Base-by-base conservation (phyloP, 1,140 invertebrate genomes). In the Coptotermes formosanus region DNA sequence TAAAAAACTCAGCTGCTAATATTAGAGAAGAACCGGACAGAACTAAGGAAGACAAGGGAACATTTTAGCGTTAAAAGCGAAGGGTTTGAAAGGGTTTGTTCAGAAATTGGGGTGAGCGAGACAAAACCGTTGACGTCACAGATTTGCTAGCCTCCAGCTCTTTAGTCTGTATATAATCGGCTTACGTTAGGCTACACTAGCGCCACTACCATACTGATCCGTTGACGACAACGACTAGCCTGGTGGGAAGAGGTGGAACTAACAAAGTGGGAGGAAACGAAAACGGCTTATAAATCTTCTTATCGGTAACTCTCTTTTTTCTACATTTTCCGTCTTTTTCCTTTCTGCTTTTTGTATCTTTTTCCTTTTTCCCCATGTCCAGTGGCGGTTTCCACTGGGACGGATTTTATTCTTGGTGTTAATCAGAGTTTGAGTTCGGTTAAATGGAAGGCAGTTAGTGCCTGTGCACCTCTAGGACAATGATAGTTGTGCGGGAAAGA, bases 101-200 rank as follows among this genome's bases (percentile, higher is more conserved):
- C 52, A 21, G 52, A 55, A 55, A 19, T 55, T 25, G 64, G 64
- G n/a, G 64, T 75, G 64, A 75, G 64, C 25, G 64, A 75, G 64
- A 75, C 64, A 75, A 75, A 75, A 75, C 64, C 64, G 25, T 75
- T 75, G 64, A 75, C 64, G 64, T 75, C 64, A 75, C 64, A 75
- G 64, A 3, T 75, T 75, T 75, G 64, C 64, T 75, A 75, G 64
- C 64, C 64, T 75, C 64, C 64, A 75, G 64, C 64, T 75, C 64
- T 75, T n/a, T 75, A 75, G 25, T 75, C 64, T 75, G 25, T 30
- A 75, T 25, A 16, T 75, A 75, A 75, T 75, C 64, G 64, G 64
- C 64, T 75, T 75, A 75, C n/a, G 64, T 75, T 75, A 75, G 64
- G 64, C 64, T 75, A 75, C 64, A 75, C 64, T 75, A 75, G 64